Base-by-base conservation (phyloP, 2,888 invertebrate species). In the Eristalinus sepulchralis region DNA sequence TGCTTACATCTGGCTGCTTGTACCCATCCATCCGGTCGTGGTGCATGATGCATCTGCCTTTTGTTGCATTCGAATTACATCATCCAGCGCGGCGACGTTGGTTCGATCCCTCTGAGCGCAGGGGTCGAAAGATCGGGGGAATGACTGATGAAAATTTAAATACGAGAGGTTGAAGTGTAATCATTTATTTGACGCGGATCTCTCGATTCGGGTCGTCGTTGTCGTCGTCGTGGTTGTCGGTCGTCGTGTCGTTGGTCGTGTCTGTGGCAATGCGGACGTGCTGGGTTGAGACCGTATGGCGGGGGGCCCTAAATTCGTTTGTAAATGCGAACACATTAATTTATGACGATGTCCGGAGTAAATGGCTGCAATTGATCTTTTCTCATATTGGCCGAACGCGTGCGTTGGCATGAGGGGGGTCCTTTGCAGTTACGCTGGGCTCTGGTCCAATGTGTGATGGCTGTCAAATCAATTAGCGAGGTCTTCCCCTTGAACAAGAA, bases 1-100 rank as follows among this genome's bases (percentile, higher is more conserved):
- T 64, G 66, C 55, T 80, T 47, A 67, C 71, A 71, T 67, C 59
- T 72, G 63, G 64, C 33, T 66, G 75, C 36, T 66, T 70, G 80
- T 80, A 75, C 64, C 27, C 47, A 47, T 47, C 60, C 75, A 76
- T 75, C 66, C 68, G 59, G 53, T 2, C 20, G 33, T 60, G 59
- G 17, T 60, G 59, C 73, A 75, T 70, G 76, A 64, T 83, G 78
- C 85, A 82, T 82, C 78, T 82, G 85, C 36, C 68, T 70, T 82
- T 85, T 78, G 72, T 78, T 64, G 68, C 78, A 82, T 82, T 86
- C 82, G 72, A 85, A 85, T 85, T 82, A 76, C 77, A 62, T 57
- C 73, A 83, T 79, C 64, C 72, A 24, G 67, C 39, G 47, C 47
- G 47, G 47, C n/a, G 47, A 17, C 47, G 47, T n/a, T 20, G 47